Evolutionary conservation across 2,113 vertebrate genomes (phyloP), one percentile per base, ranked within the genome.

Genomic region (Solea senegalensis): DNA sequence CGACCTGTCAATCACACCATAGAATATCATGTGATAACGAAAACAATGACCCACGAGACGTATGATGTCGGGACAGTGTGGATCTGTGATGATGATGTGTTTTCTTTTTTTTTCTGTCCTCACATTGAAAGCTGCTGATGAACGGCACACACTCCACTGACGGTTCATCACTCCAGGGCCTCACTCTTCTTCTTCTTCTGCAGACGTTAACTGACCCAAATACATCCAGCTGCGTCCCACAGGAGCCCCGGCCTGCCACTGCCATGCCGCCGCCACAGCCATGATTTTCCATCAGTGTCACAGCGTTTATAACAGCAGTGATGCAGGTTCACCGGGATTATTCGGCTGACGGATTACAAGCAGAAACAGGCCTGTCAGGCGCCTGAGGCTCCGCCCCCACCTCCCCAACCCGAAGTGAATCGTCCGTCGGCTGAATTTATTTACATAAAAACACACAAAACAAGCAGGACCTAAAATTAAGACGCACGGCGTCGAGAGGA

Each of bases 271-370:
- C 10, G 10, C 43, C 9, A 16, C 51, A 9, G 49, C 39, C 8
- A 2, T 34, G 43, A 67, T 62, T 80, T 67, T 57, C 80, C 74
- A 76, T 88, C 83, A 76, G 50, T 3, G 54, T 44, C 27, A 70
- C 74, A 69, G 64, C 80, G 34, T 76, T 80, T 64, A 85, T 71
- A 74, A 73, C 74, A 54, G 58, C 10, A 5, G 61, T 71, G 52
- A 44, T 39, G 63, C 49, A 59, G 78, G 72, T 83, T 69, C 76
- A 65, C 58, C 39, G 82, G 85, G 85, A 86, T 85, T 83, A 86
- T 76, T 83, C 72, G 76, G 74, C 41, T 67, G 66, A 59, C 44
- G 54, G 67, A 45, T 69, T 59, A 65, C 40, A 69, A 75, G 76
- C 45, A 26, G 68, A 69, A 54, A 58, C 7, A 67, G 27, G 45